A percentile compares a stretch with the other conserved stretches of the same genome.
phyloP scores from a whole-genome alignment of 2,113 vertebrate species.

The Syngnathoides biaculeatus region DNA sequence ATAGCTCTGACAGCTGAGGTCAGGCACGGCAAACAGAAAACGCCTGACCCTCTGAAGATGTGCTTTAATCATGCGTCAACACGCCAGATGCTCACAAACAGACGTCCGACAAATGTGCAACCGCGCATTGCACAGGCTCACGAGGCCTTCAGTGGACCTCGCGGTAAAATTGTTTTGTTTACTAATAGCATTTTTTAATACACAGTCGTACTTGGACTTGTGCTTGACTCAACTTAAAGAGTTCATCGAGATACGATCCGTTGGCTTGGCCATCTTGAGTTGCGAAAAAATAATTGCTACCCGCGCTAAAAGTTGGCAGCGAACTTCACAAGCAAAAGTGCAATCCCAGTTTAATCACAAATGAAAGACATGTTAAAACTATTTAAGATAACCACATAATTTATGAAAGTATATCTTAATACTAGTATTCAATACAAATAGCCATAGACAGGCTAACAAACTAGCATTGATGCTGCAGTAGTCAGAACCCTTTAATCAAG shows the following conservation, averaged over 20 bases:
- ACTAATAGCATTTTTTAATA: not conserved
- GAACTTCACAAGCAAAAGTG: not conserved
- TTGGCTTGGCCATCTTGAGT: not conserved
- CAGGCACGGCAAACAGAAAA: slow-evolving; percentile 7
- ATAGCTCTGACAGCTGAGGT: slow-evolving; percentile 12
- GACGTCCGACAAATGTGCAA: not conserved
- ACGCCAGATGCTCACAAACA: not conserved
- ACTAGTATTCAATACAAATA: no score
- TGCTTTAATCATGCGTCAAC: not conserved
- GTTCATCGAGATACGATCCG: not conserved
- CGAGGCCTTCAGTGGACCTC: not conserved
- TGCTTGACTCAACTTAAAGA: not conserved
- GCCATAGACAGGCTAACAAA: no score
- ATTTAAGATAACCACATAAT: no score
- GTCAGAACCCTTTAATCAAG: no score
- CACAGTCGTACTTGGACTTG: not conserved
- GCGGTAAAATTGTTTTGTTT: not conserved
- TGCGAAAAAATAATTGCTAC: not conserved
- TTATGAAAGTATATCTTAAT: no score
- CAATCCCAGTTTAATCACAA: no score
- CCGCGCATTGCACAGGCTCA: not conserved
- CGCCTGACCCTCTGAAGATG: slow-evolving; percentile 9
- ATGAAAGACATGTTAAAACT: no score
- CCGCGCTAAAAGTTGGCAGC: not conserved
- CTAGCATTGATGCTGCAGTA: no score